Base-by-base conservation (phyloP, 1,140 invertebrate species). In the Drosophila trapezifrons region DNA sequence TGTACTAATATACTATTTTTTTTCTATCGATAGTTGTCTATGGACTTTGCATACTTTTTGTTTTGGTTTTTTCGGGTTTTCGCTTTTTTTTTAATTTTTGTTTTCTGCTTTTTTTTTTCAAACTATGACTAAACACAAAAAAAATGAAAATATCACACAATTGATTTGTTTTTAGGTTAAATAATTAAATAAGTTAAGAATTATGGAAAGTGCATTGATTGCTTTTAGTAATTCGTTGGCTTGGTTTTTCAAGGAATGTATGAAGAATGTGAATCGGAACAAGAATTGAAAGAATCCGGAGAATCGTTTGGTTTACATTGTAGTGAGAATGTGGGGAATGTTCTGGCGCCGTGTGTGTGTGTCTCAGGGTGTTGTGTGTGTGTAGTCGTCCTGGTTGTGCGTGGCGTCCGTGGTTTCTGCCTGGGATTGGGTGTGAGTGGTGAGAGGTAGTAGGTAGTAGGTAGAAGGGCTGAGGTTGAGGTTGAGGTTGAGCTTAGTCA, bases 401-500 rank as follows among this genome's bases (percentile, higher is more conserved):
- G 66, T 80, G 51, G 38, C 58, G 65, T 71, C 80, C 70, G 46
- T 66, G 52, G 59, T 49, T 37, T 67, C 47, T 76, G 63, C 62
- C 52, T 76, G 72, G 67, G 47, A 43, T 83, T 20, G 69, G 59
- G 54, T 32, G 9, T 27, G 18, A 20, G 37, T 46, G 52, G 60
- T 66, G 65, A 62, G 55, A 56, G 78, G 40, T 74, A 52, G 62
- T 27, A 49, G 27, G 38, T 60, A 70, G 46, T 60, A 46, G 63
- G 55, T 79, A 74, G 59, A 57, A 58, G 59, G 64, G 54, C 25
- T 70, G 78, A 69, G 71, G 79, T 54, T 63, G 63, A 74, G 54
- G 54, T 40, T 42, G 74, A 71, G 63, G 66, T 63, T 80, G 89
- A 87, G 82, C 87, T 91, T 91, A 92, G 91, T 92, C 91, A 91